Evolutionary conservation across 2,888 invertebrate genomes (phyloP).

Genomic region (Rugalucina vietnamica): DNA sequence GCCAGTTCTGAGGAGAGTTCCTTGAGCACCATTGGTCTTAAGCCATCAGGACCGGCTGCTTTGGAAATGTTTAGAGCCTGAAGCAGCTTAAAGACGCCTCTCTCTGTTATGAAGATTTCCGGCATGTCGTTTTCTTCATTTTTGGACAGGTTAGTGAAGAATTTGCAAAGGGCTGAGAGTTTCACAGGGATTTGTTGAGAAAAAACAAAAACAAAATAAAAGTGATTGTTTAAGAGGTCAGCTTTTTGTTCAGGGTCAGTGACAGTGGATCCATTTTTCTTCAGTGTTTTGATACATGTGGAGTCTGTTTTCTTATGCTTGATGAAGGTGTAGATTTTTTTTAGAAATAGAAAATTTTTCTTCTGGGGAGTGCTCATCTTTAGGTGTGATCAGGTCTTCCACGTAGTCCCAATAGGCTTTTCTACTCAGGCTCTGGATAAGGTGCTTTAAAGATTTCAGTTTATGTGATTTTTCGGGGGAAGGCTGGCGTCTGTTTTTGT

Average conservation of each 20-base stretch:
- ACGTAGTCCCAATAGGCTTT: conserved; percentile 13
- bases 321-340: conserved; percentile 13
- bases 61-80: not conserved
- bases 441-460: conserved; percentile 10
- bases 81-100: not conserved
- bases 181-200: not conserved
- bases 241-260: conserved; percentile 11
- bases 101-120: not conserved
- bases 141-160: not conserved
- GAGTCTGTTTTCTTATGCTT: conserved; percentile 11
- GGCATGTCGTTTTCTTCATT: not conserved
- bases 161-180: not conserved
- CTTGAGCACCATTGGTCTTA: not conserved
- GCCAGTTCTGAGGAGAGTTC: conserved; percentile 6
- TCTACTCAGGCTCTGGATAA: conserved; percentile 8
- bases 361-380: not conserved
- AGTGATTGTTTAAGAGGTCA: not conserved
- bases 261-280: too few relatives aligned
- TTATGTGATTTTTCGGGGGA: conserved; percentile 6
- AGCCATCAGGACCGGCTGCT: not conserved
- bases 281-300: conserved; percentile 2
- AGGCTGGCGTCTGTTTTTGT: not conserved
- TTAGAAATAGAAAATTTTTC: conserved; percentile 13
- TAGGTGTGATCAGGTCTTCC: conserved; percentile 15
- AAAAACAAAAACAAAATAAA: not conserved